Conservation (phyloP, 2,797 vertebrate genomes). For the Hydrocynus forskahlii region DNA sequence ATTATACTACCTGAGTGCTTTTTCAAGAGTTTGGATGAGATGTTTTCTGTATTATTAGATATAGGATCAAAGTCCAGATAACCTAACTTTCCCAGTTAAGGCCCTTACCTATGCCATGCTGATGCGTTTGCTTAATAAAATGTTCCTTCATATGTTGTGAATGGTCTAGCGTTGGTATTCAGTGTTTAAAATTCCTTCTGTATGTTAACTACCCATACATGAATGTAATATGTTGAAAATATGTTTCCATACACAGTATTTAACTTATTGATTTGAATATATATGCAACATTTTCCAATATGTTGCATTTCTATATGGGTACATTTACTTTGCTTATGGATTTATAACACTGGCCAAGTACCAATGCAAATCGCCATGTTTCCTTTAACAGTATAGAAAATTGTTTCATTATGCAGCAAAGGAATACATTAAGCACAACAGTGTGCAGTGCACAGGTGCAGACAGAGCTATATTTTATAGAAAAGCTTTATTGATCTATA, state of each 20-base stretch:
- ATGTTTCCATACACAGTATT: neutral
- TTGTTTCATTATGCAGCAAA: neutral
- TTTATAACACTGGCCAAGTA: neutral
- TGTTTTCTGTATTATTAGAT: neutral
- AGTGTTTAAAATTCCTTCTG: neutral
- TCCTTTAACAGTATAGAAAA: neutral
- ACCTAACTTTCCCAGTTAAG: constrained; percentile 2
- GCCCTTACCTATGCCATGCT: neutral
- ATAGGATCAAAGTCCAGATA: neutral
- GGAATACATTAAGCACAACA: neutral
- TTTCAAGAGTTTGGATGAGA: neutral
- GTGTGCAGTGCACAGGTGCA: neutral
- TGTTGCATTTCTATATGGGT: neutral
- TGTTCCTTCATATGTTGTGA: neutral
- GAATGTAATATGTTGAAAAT: neutral
- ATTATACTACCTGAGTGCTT: constrained; percentile 1
- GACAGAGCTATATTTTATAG: neutral
- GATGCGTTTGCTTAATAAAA: neutral
- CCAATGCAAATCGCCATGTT: neutral
- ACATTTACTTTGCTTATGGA: neutral
- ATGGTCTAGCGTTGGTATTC: constrained; percentile 8
- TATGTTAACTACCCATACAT: neutral
- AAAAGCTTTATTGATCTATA: neutral
- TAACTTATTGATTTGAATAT: neutral
- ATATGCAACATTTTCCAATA: neutral